These are phyloP conservation scores for Phrynocephalus guinanensis DNA, from an alignment of 2,797 vertebrate genomes.

Conservation along the genomic window DNA sequence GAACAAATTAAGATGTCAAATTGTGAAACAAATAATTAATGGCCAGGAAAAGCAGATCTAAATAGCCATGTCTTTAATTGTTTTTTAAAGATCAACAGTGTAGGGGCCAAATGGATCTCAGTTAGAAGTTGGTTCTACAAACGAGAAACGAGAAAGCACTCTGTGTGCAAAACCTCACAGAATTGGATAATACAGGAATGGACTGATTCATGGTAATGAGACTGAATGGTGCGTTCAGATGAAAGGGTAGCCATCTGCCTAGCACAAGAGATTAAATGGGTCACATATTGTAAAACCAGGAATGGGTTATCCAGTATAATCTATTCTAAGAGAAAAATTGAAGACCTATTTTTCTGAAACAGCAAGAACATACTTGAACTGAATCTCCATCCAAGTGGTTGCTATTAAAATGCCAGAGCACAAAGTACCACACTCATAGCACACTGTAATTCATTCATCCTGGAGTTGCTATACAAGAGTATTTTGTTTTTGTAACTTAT, in stretches of 20 bases:
- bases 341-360: slow-evolving; percentile 57
- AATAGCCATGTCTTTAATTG: too few relatives aligned
- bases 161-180: not conserved
- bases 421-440: not conserved
- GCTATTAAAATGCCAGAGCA: slow-evolving; percentile 1
- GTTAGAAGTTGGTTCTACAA: too few relatives aligned
- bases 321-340: slow-evolving; percentile 41
- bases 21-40: too few relatives aligned
- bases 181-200: not conserved
- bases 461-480: not conserved
- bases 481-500: too few relatives aligned
- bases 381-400: slow-evolving; percentile 36
- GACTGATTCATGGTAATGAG: not conserved
- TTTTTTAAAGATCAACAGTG: too few relatives aligned
- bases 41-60: too few relatives aligned
- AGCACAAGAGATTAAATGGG: slow-evolving; percentile 18
- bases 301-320: not conserved
- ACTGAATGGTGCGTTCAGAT: not conserved
- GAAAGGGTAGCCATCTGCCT: slow-evolving; percentile 9
- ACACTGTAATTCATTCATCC: not conserved
- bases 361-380: slow-evolving; percentile 30
- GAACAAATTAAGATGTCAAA: too few relatives aligned
- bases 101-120: too few relatives aligned
- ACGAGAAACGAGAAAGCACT: not conserved
- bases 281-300: slow-evolving; percentile 42